Percentiles rank a stretch among this genome's conserved stretches.
Conservation (phyloP, 2,888 invertebrate species). For the Eupithecia inturbata region DNA sequence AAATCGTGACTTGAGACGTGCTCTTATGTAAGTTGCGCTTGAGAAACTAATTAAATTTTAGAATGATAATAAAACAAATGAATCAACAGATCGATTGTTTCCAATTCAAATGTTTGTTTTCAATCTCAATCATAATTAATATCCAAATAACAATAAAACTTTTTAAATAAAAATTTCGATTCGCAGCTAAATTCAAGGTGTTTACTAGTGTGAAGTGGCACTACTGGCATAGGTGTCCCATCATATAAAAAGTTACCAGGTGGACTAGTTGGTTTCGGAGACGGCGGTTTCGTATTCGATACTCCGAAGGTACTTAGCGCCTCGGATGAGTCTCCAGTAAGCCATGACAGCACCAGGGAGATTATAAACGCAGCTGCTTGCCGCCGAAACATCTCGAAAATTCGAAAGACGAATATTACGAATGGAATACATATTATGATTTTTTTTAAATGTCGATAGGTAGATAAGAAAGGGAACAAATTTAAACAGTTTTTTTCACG, state of each 20-base stretch:
- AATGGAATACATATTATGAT: no score
- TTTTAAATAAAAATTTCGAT: background rate
- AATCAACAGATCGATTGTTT: background rate
- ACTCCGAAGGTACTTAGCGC: constrained; percentile 89
- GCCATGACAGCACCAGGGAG: constrained; percentile 65
- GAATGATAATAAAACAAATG: background rate
- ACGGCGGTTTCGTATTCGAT: constrained; percentile 84
- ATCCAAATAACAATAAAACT: background rate
- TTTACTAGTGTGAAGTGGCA: constrained; percentile 39
- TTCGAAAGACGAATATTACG: constrained; percentile 39
- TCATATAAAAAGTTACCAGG: constrained; percentile 82
- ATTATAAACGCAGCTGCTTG: constrained; percentile 67
- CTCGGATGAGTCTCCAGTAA: constrained; percentile 79
- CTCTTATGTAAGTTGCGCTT: no score
- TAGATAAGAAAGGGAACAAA: background rate
- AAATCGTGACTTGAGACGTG: no score
- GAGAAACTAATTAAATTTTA: background rate
- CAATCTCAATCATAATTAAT: background rate
- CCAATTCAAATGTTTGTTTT: background rate
- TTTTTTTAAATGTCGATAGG: background rate
- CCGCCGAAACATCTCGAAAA: constrained; percentile 70
- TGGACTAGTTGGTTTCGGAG: constrained; percentile 82
- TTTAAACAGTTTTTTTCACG: background rate
- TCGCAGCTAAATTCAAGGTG: constrained; percentile 31
- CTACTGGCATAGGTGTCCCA: constrained; percentile 58